Evolutionary conservation across 2,797 vertebrate species (phyloP).

Genomic region (Sebastes variabilis): DNA sequence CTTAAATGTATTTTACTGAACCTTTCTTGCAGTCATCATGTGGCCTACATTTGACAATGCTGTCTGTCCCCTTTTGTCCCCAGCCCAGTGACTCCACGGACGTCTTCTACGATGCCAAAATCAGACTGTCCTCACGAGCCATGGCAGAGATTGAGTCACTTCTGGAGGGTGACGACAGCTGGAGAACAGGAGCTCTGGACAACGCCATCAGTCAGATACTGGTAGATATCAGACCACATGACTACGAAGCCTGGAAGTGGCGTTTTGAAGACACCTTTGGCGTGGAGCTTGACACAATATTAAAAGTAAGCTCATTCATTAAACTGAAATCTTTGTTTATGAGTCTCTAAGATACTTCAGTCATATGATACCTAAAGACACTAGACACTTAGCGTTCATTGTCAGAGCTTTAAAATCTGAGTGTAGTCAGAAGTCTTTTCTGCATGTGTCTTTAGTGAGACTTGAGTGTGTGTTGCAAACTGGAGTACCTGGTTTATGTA

Average conservation of each 20-base stretch:
- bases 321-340: too few species aligned
- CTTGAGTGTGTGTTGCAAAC: too few species aligned
- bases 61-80: background rate
- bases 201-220: conserved; percentile 90
- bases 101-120: conserved; percentile 87
- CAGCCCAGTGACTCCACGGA: conserved; percentile 83
- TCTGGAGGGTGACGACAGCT: conserved; percentile 82
- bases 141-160: conserved; percentile 87
- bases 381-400: too few species aligned
- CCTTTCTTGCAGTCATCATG: background rate
- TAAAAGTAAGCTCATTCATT: conserved; percentile 31
- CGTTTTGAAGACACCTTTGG: conserved; percentile 91
- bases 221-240: conserved; percentile 87
- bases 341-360: too few species aligned
- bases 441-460: too few species aligned
- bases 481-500: too few species aligned
- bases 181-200: conserved; percentile 90
- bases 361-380: too few species aligned
- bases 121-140: conserved; percentile 84
- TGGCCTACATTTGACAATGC: background rate
- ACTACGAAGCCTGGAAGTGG: conserved; percentile 91
- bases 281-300: conserved; percentile 85
- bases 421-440: too few species aligned
- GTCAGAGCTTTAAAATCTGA: too few species aligned
- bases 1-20: background rate